phyloP scores from a whole-genome alignment of 2,888 invertebrate species.

The Lithophane semibrunnea region DNA sequence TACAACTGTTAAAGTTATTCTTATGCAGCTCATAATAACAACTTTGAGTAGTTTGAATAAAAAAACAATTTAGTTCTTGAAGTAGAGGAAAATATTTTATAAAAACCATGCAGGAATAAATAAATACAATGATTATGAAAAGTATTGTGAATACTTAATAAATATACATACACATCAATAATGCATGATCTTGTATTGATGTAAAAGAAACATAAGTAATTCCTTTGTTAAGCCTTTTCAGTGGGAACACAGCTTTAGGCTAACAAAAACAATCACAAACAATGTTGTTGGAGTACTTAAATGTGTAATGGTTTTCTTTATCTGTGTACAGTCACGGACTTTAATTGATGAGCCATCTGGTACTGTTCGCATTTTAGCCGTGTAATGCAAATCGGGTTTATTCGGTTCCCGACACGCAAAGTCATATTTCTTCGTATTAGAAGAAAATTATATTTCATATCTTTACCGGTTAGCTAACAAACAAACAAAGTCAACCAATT shows the following conservation, averaged over 20 bases:
- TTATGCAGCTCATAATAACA: neutral
- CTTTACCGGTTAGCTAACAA: too few species aligned
- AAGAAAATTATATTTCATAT: too few species aligned
- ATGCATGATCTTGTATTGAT: constrained; percentile 33
- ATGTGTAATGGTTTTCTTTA: constrained; percentile 58
- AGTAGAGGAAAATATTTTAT: constrained; percentile 17
- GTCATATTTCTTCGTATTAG: too few species aligned
- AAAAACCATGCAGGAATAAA: constrained; percentile 24
- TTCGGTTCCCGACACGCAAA: too few species aligned
- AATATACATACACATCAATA: constrained; percentile 26
- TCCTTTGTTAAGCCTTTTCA: constrained; percentile 18
- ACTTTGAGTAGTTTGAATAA: neutral
- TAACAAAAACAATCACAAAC: constrained; percentile 47
- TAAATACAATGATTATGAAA: constrained; percentile 19
- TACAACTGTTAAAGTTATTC: neutral
- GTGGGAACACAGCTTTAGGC: constrained; percentile 29
- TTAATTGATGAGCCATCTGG: too few species aligned
- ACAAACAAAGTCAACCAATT: too few species aligned
- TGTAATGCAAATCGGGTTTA: too few species aligned
- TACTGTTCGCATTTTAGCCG: too few species aligned
- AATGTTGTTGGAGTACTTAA: constrained; percentile 54
- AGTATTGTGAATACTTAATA: constrained; percentile 11
- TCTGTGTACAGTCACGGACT: too few species aligned
- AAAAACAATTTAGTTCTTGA: neutral
- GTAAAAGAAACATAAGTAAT: constrained; percentile 12